A percentile compares a stretch with the other conserved stretches of the same genome.
phyloP scores from a whole-genome alignment of 2,888 invertebrate genomes.

The Cryptophagus acutangulus region DNA sequence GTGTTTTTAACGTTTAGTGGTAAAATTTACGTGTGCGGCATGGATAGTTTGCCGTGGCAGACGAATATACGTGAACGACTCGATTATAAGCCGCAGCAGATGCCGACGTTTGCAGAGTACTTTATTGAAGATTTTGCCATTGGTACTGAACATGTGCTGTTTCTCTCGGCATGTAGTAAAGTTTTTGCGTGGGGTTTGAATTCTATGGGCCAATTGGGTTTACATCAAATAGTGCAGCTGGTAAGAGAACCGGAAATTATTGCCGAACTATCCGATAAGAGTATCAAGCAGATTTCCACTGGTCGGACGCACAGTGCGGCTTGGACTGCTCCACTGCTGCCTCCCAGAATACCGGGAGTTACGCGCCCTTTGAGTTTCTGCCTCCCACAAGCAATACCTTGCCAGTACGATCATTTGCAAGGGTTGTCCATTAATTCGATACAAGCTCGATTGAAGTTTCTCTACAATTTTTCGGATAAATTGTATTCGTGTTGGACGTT shows the following conservation, averaged over 20 bases:
- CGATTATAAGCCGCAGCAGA: slow-evolving; percentile 53
- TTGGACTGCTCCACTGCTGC: slow-evolving; percentile 56
- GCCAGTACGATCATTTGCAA: slow-evolving; percentile 54
- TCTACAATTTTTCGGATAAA: slow-evolving; percentile 60
- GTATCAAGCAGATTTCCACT: slow-evolving; percentile 57
- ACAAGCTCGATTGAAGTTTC: slow-evolving; percentile 52
- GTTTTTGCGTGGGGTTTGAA: slow-evolving; percentile 63
- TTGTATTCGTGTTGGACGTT: slow-evolving; percentile 57
- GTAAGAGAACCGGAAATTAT: slow-evolving; percentile 56
- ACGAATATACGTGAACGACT: slow-evolving; percentile 49
- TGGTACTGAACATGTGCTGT: slow-evolving; percentile 59
- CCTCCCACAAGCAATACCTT: slow-evolving; percentile 52
- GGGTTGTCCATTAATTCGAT: slow-evolving; percentile 51
- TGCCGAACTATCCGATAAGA: slow-evolving; percentile 50
- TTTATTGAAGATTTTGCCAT: slow-evolving; percentile 56
- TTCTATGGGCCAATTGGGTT: slow-evolving; percentile 58
- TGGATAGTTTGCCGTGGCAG: slow-evolving; percentile 57
- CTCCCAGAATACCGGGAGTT: slow-evolving; percentile 50
- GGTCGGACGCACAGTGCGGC: slow-evolving; percentile 61
- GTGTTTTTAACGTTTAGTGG: slow-evolving; percentile 59
- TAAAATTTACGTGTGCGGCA: slow-evolving; percentile 57
- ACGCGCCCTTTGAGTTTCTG: slow-evolving; percentile 52
- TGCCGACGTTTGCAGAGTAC: slow-evolving; percentile 49
- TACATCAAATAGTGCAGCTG: slow-evolving; percentile 54
- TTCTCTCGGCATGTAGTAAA: slow-evolving; percentile 53